Evolutionary conservation across 2,113 vertebrate species (phyloP).

Genomic region (Laterallus jamaicensis): DNA sequence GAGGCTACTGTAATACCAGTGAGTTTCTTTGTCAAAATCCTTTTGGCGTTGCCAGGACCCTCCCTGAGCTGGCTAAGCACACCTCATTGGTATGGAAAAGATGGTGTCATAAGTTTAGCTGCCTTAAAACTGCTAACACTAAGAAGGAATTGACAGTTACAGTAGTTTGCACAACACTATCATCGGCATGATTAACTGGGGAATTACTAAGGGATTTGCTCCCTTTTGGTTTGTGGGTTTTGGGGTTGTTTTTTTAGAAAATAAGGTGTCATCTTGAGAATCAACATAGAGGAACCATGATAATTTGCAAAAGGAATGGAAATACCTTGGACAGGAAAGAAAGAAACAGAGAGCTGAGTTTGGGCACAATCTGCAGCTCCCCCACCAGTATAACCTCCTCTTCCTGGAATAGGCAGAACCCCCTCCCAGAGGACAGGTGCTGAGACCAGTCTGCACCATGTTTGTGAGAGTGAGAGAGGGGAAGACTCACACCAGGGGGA

Average conservation of each 20-base stretch:
- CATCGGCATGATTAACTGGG: not conserved
- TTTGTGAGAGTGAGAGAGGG: not conserved
- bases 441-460: not conserved
- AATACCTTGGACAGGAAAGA: not conserved
- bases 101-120: not conserved
- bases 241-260: not conserved
- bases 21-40: not conserved
- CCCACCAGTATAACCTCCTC: accelerated
- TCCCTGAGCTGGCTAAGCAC: not conserved
- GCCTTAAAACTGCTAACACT: not conserved
- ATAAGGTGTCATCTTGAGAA: not conserved
- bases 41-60: not conserved
- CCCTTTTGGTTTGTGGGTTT: too few species aligned
- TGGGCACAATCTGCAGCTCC: not conserved
- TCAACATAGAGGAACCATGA: not conserved
- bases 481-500: not conserved
- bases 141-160: not conserved
- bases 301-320: not conserved
- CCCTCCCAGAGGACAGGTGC: not conserved
- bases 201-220: not conserved
- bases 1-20: not conserved
- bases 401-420: not conserved
- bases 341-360: not conserved
- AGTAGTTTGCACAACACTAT: not conserved
- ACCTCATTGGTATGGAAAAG: not conserved